Evolutionary conservation across 2,797 vertebrate genomes (phyloP), one percentile per base, ranked within the genome.

Genomic region (Sandelia bainsii): DNA sequence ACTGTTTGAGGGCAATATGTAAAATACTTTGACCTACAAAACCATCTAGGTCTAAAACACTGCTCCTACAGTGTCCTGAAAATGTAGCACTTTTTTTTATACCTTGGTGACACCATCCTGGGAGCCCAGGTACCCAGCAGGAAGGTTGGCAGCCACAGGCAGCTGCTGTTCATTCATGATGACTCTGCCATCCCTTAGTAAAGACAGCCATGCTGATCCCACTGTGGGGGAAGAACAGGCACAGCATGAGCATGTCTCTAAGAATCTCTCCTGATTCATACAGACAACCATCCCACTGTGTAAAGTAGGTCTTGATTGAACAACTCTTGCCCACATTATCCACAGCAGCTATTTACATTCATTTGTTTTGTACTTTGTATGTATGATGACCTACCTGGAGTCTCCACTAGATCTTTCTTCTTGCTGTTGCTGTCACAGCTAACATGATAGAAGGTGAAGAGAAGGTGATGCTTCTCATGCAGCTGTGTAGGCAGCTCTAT

Each of bases 381-480:
- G n/a, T 34, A 11, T n/a, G 1, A 7, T n/a, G 52, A 29, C 83
- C 20, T 68, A 98, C 98, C 98, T 94, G 96, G 96, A 22, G 95
- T 94, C 93, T 99, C 98, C 77, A 98, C 88, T 59, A 95, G 76
- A 42, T 99, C 98, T 79, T 96, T 97, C 91, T 98, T 99, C 93
- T 99, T 99, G 22, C 97, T 97, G 82, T 96, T 97, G 87, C 92
- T 97, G 87, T 99, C 97, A 62, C 98, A 99, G 93, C 97, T 98
- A 62, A 99, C 95, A 4, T 99, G 98, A 85, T 94, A 97, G 90
- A 99, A 97, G 27, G 96, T 98, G 92, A 99, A 98, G 77, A 99
- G 91, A 72, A 99, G 94, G 89, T 99, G 98, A 69, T 99, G 98
- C 76, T 96, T 98, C 83, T 97, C 96, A 3, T 98, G 96, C 29